These are phyloP conservation scores for Manduca sexta DNA, from an alignment of 1,140 invertebrate genomes.

Conservation along the genomic window DNA sequence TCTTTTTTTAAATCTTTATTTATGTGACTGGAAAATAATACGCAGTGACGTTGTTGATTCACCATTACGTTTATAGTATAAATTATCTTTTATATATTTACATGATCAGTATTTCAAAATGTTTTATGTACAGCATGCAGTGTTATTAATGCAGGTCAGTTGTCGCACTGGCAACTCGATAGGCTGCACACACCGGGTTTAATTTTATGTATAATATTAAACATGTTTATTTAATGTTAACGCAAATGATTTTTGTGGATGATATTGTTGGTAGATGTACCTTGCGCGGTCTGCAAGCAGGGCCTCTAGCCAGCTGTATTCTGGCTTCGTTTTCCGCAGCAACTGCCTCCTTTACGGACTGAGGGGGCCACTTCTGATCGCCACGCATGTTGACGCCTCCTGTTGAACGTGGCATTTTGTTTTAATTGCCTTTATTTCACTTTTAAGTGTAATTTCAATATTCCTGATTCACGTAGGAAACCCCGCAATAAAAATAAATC, in stretches of 20 bases:
- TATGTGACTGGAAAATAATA: too few species aligned
- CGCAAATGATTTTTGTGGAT: neutral
- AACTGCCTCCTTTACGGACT: conserved; percentile 80
- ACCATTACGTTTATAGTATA: too few species aligned
- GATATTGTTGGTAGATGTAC: conserved; percentile 23
- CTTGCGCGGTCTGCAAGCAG: conserved; percentile 80
- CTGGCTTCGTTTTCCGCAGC: conserved; percentile 83
- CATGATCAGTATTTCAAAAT: conserved; percentile 1
- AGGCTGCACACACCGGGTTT: conserved; percentile 9
- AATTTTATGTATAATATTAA: neutral
- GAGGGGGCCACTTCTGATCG: conserved; percentile 89
- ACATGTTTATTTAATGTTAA: neutral
- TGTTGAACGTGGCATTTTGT: too few species aligned
- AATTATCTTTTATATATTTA: neutral
- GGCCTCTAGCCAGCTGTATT: conserved; percentile 80
- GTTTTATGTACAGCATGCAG: conserved; percentile 25
- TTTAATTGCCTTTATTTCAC: too few species aligned
- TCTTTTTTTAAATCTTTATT: too few species aligned
- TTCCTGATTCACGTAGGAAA: too few species aligned
- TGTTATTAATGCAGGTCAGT: conserved; percentile 14
- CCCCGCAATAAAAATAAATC: too few species aligned
- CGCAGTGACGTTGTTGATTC: too few species aligned
- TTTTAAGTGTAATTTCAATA: too few species aligned
- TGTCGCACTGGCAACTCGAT: neutral
- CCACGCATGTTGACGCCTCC: conserved; percentile 86